phyloP scores from a whole-genome alignment of 2,113 vertebrate genomes.

The Menidia beryllina region DNA sequence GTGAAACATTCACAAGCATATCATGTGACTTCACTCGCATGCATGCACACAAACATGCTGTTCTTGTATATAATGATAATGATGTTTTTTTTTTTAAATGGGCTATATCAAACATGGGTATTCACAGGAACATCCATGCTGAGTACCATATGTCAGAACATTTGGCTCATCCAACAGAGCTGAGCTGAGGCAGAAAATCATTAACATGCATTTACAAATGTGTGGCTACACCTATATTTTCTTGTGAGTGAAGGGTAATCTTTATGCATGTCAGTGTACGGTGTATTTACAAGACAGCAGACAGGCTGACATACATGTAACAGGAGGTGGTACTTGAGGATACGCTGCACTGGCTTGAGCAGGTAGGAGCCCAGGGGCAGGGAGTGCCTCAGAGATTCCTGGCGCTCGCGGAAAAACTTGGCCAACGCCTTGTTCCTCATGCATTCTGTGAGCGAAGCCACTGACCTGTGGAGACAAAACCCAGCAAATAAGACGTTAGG shows the following conservation, averaged over 20 bases:
- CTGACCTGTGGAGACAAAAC: constrained; percentile 85
- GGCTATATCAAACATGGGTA: not conserved
- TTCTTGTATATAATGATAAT: too few species aligned
- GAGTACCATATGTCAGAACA: constrained; percentile 73
- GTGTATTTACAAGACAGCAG: not conserved
- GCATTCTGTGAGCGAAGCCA: constrained; percentile 96
- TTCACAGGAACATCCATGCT: constrained; percentile 47
- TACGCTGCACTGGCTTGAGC: constrained; percentile 97
- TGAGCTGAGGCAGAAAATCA: constrained; percentile 33
- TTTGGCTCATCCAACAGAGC: constrained; percentile 57
- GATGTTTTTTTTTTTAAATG: constrained; percentile 8
- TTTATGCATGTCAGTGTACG: not conserved
- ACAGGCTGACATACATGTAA: constrained; percentile 86
- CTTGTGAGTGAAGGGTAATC: constrained; percentile 13
- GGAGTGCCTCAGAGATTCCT: constrained; percentile 93
- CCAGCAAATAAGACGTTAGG: constrained; percentile 20
- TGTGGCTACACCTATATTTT: constrained; percentile 9
- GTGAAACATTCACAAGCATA: not conserved
- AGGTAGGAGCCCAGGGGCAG: constrained; percentile 97
- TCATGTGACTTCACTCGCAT: not conserved
- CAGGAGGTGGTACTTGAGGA: constrained; percentile 98
- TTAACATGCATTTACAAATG: constrained; percentile 9
- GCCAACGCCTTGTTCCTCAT: constrained; percentile 95
- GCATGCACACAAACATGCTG: constrained; percentile 9
- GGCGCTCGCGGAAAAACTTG: constrained; percentile 95